Base-by-base conservation (phyloP, 2,888 invertebrate species). In the Timandra comae region DNA sequence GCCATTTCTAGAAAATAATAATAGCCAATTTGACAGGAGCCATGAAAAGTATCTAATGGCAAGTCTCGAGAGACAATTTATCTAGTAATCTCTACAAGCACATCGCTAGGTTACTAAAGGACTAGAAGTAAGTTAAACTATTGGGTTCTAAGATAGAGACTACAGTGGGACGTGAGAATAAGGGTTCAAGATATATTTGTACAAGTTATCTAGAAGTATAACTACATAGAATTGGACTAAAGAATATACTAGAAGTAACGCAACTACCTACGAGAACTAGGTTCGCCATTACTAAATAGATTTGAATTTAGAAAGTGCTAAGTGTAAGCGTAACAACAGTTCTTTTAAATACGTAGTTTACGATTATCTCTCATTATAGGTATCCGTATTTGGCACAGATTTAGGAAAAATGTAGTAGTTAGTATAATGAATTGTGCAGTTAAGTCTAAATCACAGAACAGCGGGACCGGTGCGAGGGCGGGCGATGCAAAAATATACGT, bases 371-470 rank as follows among this genome's bases (percentile, higher is more conserved):
- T 65, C 57, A 52, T 56, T 68, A n/a, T n/a, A n/a, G n/a, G n/a
- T n/a, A n/a, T 16, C 16, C 16, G 16, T 16, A 16, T 80, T 81
- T 82, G 82, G 82, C 82, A 82, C 82, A 79, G 73, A 68, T 22
- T 52, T 72, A 72, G 70, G 72, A 68, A 66, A 23, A 23, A 5
- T 3, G 1, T 23, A 23, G n/a, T n/a, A n/a, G 23, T 23, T n/a
- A 8, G 2, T 9, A 3, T 35, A n/a, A n/a, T 6, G 9, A 24
- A 24, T 5, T 10, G 24, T 24, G 7, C 9, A 6, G 7, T 63
- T 73, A 80, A 73, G 74, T 73, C 80, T 81, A 82, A 71, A 79
- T 81, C 79, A 82, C 81, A 81, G 81, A 79, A 76, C 72, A 65
- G 73, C 78, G 76, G 73, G 70, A 66, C 73, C 72, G 69, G 76